These are phyloP conservation scores for Bubo bubo DNA, from an alignment of 2,113 vertebrate genomes.

Conservation along the genomic window DNA sequence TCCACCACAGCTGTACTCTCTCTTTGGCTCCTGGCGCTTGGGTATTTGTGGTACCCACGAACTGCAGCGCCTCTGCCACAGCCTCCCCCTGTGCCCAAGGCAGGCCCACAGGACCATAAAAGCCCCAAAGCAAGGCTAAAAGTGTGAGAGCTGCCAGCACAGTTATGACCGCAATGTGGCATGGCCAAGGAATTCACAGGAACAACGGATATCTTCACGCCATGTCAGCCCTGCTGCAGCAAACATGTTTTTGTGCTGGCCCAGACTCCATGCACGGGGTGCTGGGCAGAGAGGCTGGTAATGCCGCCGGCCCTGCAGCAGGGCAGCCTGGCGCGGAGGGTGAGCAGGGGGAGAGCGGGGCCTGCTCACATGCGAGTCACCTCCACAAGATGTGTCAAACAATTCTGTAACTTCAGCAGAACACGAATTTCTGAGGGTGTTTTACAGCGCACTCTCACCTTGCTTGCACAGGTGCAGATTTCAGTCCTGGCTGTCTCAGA, in stretches of 20 bases:
- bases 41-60: accelerated
- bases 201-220: background rate
- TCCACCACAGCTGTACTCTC: background rate
- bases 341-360: background rate
- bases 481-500: background rate
- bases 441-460: accelerated
- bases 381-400: accelerated
- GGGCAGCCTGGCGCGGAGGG: accelerated
- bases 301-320: accelerated
- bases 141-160: background rate
- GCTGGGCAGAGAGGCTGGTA: accelerated
- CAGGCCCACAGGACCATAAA: background rate
- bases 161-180: accelerated
- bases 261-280: accelerated
- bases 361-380: accelerated
- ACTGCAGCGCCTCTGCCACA: background rate
- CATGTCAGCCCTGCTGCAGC: background rate
- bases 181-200: background rate
- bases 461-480: background rate
- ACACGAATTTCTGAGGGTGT: background rate
- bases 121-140: accelerated
- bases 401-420: background rate
- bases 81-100: too few species aligned
- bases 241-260: accelerated
- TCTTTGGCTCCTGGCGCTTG: background rate